phyloP scores from a whole-genome alignment of 2,888 invertebrate genomes.

The Drosophila paranaensis region DNA sequence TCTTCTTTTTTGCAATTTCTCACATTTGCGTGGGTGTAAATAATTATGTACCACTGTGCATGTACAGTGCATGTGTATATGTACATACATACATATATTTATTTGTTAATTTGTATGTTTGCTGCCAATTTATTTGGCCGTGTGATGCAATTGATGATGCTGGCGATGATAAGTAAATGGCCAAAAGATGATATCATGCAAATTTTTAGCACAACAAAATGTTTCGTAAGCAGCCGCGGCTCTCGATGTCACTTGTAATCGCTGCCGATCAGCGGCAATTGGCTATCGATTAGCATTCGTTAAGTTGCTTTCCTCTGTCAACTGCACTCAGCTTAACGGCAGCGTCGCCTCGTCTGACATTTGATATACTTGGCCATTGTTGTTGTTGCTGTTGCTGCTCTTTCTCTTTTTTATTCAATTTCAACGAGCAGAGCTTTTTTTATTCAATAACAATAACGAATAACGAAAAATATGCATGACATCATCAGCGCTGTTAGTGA shows the following conservation, averaged over 20 bases:
- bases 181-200: conserved; percentile 68
- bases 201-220: conserved; percentile 57
- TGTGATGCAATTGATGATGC: conserved; percentile 42
- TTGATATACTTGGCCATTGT: conserved; percentile 35
- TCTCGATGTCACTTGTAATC: conserved; percentile 36
- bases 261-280: conserved; percentile 35
- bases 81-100: conserved; percentile 14
- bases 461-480: conserved; percentile 75
- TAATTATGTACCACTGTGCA: conserved; percentile 20
- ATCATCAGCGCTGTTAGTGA: conserved; percentile 50
- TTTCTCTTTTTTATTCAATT: conserved; percentile 49
- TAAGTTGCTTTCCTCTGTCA: conserved; percentile 16
- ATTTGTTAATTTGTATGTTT: conserved; percentile 30
- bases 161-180: conserved; percentile 30
- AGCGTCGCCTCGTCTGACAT: conserved; percentile 33
- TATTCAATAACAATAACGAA: conserved; percentile 67
- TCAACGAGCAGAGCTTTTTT: conserved; percentile 55
- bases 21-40: conserved; percentile 29
- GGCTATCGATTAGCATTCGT: conserved; percentile 45
- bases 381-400: conserved; percentile 5
- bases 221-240: conserved; percentile 35
- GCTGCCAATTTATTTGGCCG: conserved; percentile 33
- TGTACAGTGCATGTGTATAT: not conserved
- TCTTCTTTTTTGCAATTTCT: not conserved
- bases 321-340: conserved; percentile 27